Base-by-base conservation (phyloP, 2,888 invertebrate species). In the Ceramica pisi region DNA sequence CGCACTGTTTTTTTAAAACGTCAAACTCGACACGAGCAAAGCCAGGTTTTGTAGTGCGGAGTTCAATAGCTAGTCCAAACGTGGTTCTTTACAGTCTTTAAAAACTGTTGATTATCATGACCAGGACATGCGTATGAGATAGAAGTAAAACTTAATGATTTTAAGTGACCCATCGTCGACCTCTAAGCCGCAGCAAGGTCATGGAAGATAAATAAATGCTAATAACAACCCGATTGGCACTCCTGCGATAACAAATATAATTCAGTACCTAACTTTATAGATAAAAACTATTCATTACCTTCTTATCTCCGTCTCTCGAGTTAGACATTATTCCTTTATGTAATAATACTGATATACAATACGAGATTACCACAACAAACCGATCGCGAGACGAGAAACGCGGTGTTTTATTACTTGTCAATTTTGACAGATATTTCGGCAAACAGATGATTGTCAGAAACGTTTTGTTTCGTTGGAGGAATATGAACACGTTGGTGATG, bases 131-230 rank as follows among this genome's bases (percentile, higher is more conserved):
- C 46, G 23, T 38, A n/a, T 10, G 23, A 19, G 44, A 66, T 56
- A 62, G 26, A 64, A 55, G 57, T 23, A 44, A 67, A 65, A 35
- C 35, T 65, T 79, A 65, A 78, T 78, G 60, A 76, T 75, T 75
- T 66, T 68, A 67, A 41, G 71, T 80, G 77, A 79, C 74, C 75
- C 77, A 80, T 82, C 62, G 77, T 72, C 89, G 94, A 94, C 94
- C 95, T 94, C 91, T 93, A 91, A 85, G 73, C 74, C 51, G 53
- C 38, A 69, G 71, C 90, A 95, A 94, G 94, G 94, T 94, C 93
- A 89, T 71, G 74, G 80, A 80, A 88, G 87, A 91, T 92, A 92
- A 91, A 91, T 90, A 92, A 87, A 88, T 83, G 86, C 73, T 80
- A 72, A 77, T 75, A 84, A 81, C 73, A 72, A 85, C 79, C 84